Evolutionary conservation across 2,113 vertebrate species (phyloP).

Genomic region (Anoplopoma fimbria): DNA sequence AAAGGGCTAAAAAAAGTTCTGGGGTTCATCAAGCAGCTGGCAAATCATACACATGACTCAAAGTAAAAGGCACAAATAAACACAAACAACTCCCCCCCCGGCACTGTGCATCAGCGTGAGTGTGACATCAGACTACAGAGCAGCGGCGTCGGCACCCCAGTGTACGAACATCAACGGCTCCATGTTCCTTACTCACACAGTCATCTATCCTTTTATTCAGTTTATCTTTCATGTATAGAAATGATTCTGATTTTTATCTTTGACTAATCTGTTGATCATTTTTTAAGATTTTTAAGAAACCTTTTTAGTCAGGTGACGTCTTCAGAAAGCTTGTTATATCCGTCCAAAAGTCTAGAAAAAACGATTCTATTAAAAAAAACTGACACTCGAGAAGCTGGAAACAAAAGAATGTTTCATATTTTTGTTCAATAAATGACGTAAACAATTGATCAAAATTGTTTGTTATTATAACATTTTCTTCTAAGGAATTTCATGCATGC

Average conservation of each 20-base stretch:
- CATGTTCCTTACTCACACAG: conserved; percentile 6
- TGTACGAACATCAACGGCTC: conserved; percentile 16
- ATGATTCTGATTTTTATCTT: neutral
- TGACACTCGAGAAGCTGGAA: neutral
- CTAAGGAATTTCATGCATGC: neutral
- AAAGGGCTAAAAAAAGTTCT: neutral
- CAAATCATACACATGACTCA: neutral
- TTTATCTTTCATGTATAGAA: neutral
- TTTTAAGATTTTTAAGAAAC: too few species aligned
- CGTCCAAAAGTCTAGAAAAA: neutral
- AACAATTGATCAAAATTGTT: neutral
- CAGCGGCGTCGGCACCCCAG: conserved; percentile 15
- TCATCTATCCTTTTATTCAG: neutral
- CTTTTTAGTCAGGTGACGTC: neutral
- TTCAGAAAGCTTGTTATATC: neutral
- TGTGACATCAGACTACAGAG: conserved; percentile 53
- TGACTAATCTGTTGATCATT: neutral
- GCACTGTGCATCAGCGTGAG: conserved; percentile 28
- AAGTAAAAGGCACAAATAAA: conserved; percentile 12
- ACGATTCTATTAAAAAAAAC: too few species aligned
- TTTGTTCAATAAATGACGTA: neutral
- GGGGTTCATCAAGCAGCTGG: neutral
- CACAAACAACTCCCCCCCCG: conserved; percentile 5
- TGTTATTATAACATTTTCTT: neutral
- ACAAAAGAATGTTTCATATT: neutral